Evolutionary conservation across 2,888 invertebrate genomes (phyloP), one percentile per base, ranked within the genome.

Genomic region (Thysanoteuthis rhombus): DNA sequence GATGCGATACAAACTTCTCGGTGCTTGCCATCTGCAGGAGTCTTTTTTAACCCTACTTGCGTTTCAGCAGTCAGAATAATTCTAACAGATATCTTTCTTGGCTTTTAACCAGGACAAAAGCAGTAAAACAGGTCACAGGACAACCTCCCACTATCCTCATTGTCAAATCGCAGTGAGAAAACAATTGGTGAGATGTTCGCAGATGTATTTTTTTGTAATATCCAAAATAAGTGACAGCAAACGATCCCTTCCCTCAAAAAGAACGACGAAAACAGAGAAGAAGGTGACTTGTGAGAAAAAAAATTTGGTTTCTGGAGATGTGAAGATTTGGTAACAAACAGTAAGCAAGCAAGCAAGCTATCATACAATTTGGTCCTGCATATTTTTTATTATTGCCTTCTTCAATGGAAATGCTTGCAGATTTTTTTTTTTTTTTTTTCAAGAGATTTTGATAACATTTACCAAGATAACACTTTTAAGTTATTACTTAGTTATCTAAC

Each of bases 41-140:
- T 75, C 36, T 75, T 75, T 75, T 75, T 75, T 75, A 75, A 75
- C 36, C n/a, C 75, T 36, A n/a, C n/a, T 75, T 75, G 75, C 75
- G 92, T 92, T 40, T 92, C 92, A 92, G 45, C 38, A 19, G 92
- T 52, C 39, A 38, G 47, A 93, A n/a, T 93, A 58, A 52, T 93
- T 93, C 47, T 93, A 93, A 93, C 45, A 47, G 52, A 93, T 47
- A 40, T 93, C 52, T 93, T 93, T 93, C 93, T 93, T 93, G 93
- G 93, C 39, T 45, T 52, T 93, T 47, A 93, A 47, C n/a, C 52
- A 45, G 38, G 93, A 52, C 42, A 58, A 93, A 93, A 93, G 38
- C 22, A 39, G 93, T 45, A 93, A 93, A 39, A 47, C 93, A 39
- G 58, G 58, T 93, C 32, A 32, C 36, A 58, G 22, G 93, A 93